Percentiles rank a stretch among this genome's conserved stretches.
phyloP scores from a whole-genome alignment of 2,797 vertebrate species.

The Limosa lapponica region DNA sequence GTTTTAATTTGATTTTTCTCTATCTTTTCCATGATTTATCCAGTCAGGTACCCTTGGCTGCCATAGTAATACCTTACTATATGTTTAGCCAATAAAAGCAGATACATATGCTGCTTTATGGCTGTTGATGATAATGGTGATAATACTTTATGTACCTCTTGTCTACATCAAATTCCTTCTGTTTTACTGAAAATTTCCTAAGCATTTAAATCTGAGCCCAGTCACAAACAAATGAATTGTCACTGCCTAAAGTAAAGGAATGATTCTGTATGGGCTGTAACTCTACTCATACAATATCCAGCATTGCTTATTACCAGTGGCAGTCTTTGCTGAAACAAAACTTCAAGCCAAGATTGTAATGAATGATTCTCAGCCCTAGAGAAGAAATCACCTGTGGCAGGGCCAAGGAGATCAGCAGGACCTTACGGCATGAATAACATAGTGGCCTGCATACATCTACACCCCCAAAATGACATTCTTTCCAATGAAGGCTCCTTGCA shows the following conservation, averaged over 20 bases:
- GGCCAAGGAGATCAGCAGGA: background rate
- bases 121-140: background rate
- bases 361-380: background rate
- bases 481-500: background rate
- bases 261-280: background rate
- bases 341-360: background rate
- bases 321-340: background rate
- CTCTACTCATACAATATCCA: background rate
- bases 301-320: background rate
- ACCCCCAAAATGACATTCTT: background rate
- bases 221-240: background rate
- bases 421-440: background rate
- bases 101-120: background rate
- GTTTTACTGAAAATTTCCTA: background rate
- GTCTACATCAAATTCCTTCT: background rate
- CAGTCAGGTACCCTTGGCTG: background rate
- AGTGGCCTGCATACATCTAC: background rate
- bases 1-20: slow-evolving; percentile 43
- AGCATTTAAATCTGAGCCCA: background rate
- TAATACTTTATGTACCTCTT: background rate
- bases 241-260: background rate
- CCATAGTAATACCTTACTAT: background rate
- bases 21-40: background rate
- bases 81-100: background rate
- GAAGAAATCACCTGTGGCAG: background rate